Evolutionary conservation across 2,113 vertebrate genomes (phyloP), one percentile per base, ranked within the genome.

Genomic region (Tursiops truncatus): DNA sequence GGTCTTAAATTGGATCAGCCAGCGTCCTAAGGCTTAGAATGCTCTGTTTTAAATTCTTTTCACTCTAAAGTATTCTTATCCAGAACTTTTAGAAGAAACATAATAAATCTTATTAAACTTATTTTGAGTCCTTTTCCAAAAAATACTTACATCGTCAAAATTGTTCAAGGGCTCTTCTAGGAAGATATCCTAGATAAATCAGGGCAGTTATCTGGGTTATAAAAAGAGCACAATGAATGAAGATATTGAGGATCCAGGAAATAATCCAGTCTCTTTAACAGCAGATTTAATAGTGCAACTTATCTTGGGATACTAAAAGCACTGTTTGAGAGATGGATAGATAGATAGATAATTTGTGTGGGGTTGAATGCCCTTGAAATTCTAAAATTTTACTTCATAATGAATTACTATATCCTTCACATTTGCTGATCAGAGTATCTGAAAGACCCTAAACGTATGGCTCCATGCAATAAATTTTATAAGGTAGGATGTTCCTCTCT

Each of bases 51-150:
- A 96, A 96, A 89, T 94, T 84, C 63, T 91, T 89, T 65, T 93
- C n/a, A 94, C 9, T 84, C 58, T 93, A 53, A 93, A 71, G 23
- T 67, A 53, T 79, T 82, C 85, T 96, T 81, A 94, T 65, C 53
- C 62, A 91, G 47, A 91, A 95, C 93, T 71, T 74, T 91, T 77
- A 93, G 47, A 96, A 86, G 41, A 82, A 90, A 92, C 38, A 77
- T 31, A 89, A 83, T 92, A 97, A 91, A 97, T 93, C 76, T 68
- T 84, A 62, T 95, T 95, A 95, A 93, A 96, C 65, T 63, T 68
- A 95, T 74, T 91, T 96, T 96, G 63, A 96, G 41, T 50, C 5
- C 50, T 97, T 96, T 82, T 31, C 15, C 53, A 91, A 70, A 88
- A 92, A 97, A 88, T 28, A 93, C 36, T 79, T 94, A 90, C 47